Evolutionary conservation across 2,888 invertebrate species (phyloP).

Genomic region (Eueremaeus valkanovi): DNA sequence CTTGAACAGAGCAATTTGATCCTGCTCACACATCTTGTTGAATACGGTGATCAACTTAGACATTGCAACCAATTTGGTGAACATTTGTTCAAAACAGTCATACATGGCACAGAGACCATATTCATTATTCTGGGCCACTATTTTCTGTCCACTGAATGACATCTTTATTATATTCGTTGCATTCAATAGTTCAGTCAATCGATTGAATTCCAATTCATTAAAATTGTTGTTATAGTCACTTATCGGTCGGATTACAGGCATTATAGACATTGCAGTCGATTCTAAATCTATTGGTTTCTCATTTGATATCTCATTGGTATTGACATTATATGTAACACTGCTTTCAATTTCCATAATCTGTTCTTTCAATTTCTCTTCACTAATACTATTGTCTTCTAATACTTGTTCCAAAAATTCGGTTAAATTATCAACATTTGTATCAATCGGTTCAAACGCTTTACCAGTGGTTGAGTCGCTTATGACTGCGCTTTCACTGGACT

Average conservation of each 20-base stretch:
- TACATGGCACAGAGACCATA: no score
- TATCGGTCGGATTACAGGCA: not conserved
- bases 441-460: not conserved
- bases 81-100: constrained; percentile 58
- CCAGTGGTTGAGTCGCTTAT: not conserved
- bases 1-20: constrained; percentile 80
- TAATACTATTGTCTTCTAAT: no score
- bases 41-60: constrained; percentile 67
- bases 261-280: not conserved
- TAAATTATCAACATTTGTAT: no score
- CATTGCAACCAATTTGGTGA: constrained; percentile 67
- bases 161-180: not conserved
- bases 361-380: no score
- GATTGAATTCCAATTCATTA: not conserved
- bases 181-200: not conserved
- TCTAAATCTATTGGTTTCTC: not conserved
- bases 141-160: no score
- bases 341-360: no score
- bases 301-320: not conserved
- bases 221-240: not conserved
- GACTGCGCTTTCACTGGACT: not conserved
- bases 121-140: no score
- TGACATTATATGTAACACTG: not conserved
- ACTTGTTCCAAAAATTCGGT: no score
- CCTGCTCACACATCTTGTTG: constrained; percentile 87